Conservation (phyloP, 2,113 vertebrate species). For the Triplophysa rosa region DNA sequence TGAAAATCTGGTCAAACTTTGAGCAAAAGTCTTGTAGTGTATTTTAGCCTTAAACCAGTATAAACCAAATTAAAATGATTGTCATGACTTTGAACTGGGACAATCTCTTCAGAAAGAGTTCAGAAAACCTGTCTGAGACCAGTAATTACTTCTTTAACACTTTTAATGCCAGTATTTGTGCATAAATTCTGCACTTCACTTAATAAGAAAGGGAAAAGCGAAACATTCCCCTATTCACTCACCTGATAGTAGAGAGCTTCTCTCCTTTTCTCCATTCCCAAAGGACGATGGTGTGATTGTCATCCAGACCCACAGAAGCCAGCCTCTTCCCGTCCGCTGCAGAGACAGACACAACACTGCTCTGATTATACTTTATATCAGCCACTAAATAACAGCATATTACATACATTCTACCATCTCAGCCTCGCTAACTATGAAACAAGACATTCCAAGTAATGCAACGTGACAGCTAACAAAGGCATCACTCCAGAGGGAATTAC, state of each 20-base stretch:
- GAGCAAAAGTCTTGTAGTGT: too few species aligned
- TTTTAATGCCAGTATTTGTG: too few species aligned
- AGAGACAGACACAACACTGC: conserved; percentile 45
- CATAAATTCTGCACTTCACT: too few species aligned
- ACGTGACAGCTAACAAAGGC: conserved; percentile 22
- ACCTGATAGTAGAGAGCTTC: conserved; percentile 92
- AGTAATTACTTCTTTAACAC: too few species aligned
- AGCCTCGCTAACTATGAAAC: conserved; percentile 14
- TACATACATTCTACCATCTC: neutral
- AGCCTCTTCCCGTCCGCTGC: conserved; percentile 94
- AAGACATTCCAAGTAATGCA: conserved; percentile 32
- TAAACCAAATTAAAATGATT: neutral
- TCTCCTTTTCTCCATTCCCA: conserved; percentile 99
- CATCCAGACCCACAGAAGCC: conserved; percentile 93
- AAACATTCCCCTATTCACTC: conserved; percentile 38
- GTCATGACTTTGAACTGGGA: too few species aligned
- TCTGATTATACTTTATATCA: conserved; percentile 43
- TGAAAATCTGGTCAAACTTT: too few species aligned
- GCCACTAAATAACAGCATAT: neutral
- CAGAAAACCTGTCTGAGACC: too few species aligned
- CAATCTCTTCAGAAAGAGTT: too few species aligned
- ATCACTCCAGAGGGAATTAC: conserved; percentile 13
- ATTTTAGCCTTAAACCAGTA: too few species aligned
- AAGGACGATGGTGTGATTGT: conserved; percentile 90
- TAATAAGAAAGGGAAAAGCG: neutral